These are phyloP conservation scores for Acomys russatus DNA, from an alignment of 2,797 vertebrate genomes.

Conservation along the genomic window DNA sequence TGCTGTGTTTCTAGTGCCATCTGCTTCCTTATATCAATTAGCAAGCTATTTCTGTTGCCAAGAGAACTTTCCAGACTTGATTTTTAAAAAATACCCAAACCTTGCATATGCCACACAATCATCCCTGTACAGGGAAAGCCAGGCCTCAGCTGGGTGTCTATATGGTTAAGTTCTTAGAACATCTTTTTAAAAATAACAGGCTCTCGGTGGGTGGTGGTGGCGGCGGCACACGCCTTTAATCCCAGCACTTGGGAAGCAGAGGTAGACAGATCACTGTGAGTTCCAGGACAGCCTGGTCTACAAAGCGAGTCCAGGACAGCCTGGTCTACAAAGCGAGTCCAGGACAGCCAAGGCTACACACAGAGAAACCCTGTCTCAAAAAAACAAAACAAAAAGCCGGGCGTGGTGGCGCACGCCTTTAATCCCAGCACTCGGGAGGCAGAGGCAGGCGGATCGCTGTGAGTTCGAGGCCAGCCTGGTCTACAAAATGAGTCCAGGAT, in stretches of 20 bases:
- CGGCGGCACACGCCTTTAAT: no score
- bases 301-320: not conserved
- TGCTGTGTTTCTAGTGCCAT: not conserved
- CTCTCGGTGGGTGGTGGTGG: no score
- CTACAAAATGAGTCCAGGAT: no score
- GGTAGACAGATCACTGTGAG: not conserved
- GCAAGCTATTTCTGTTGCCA: not conserved
- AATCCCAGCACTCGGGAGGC: no score
- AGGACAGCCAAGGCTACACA: not conserved
- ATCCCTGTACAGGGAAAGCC: not conserved
- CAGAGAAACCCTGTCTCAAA: not conserved
- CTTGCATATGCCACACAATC: not conserved
- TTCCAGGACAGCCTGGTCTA: not conserved
- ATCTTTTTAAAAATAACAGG: no score
- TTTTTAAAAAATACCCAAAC: not conserved
- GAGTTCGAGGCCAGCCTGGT: no score
- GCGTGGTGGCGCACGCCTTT: no score
- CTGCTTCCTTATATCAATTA: not conserved
- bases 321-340: no score
- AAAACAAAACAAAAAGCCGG: not conserved
- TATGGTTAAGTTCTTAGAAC: not conserved
- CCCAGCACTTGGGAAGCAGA: not conserved
- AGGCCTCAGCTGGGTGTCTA: not conserved
- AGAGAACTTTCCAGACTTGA: not conserved
- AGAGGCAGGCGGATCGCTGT: no score